Evolutionary conservation across 2,113 vertebrate species (phyloP), one percentile per base, ranked within the genome.

Genomic region (Progne subis): DNA sequence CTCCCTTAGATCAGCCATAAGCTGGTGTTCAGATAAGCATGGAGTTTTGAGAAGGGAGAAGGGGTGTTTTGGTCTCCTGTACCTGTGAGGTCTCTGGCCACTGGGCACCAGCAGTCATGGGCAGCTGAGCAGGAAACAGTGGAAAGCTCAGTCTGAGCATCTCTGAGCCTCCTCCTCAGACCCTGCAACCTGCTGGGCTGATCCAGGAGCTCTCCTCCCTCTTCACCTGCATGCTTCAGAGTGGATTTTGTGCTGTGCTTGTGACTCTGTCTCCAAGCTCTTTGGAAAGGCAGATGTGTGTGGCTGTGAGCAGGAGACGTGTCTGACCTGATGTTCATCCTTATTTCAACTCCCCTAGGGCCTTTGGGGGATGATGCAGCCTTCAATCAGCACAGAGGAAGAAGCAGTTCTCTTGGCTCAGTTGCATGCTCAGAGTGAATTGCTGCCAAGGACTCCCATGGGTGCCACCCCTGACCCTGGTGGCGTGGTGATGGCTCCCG

Each of bases 401-500:
- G 63, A 86, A 41, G 37, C 53, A 23, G 14, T 24, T 28, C 69
- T 57, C 29, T 81, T 2, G 3, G 57, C 31, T 72, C 12, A 8
- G 67, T 4, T 5, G 0, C 2, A 1, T 12, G 25, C 34, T 61
- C 44, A 21, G 56, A 53, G 29, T 0, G 4, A 86, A 67, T 25
- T 1, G 1, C 64, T 78, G 49, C 53, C 20, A 8, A 32, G 49
- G 3, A 18, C 31, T 94, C 65, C 52, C 56, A 10, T n/a, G 32
- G 52, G n/a, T 82, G 57, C 53, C 75, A 50, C 20, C 8, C 2
- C 70, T 71, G 37, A n/a, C 34, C 53, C 80, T 9, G n/a, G 31
- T 82, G 76, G 5, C 29, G 8, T 6, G 7, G 23, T 28, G 32
- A 15, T 82, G 34, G 31, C 20, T 59, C 7, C 81, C 1, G 2